Base-by-base conservation (phyloP, 2,888 invertebrate genomes). In the Argynnis bischoffii region DNA sequence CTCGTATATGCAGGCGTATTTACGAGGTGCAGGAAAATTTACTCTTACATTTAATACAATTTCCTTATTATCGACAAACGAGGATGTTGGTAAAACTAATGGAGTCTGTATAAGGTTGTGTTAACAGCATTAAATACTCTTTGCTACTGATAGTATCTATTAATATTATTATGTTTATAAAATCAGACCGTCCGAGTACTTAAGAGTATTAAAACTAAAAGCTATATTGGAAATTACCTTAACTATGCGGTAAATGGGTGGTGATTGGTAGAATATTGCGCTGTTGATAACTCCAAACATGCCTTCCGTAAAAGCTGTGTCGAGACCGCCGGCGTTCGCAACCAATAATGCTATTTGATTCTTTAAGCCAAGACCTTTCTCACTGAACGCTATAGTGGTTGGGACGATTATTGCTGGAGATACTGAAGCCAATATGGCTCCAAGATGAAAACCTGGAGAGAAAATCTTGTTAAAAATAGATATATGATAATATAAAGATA, bases 381-480 rank as follows among this genome's bases (percentile, higher is more conserved):
- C 94, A 35, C 96, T 94, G 31, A 99, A 91, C 50, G 95, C 93
- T 81, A 97, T 94, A 55, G 98, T 94, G 69, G 97, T 97, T 0
- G 99, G 98, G 1, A 99, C 98, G 6, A 99, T 96, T 4, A 99
- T 97, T 1, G 99, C 99, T 4, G 99, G 99, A 0, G 98, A 98
- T 1, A 99, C 99, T 2, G 99, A 99, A 0, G 98, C 96, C 66
- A 98, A 93, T 63, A 98, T 96, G 63, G 96, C 94, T 11, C 98
- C 98, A 47, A 98, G 92, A 73, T 98, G 94, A 66, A 98, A 93
- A 50, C 94, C 94, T 94, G 78, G 5, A 14, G 53, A 50, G 11
- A 55, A 16, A 59, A 54, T 50, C 21, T 57, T 57, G 26, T 26
- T 26, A 4, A 26, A 26, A 4, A 26, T 26, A 26, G 4, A 26